These are phyloP conservation scores for Scaptomyza graminum DNA, from an alignment of 1,140 invertebrate species.

Conservation along the genomic window DNA sequence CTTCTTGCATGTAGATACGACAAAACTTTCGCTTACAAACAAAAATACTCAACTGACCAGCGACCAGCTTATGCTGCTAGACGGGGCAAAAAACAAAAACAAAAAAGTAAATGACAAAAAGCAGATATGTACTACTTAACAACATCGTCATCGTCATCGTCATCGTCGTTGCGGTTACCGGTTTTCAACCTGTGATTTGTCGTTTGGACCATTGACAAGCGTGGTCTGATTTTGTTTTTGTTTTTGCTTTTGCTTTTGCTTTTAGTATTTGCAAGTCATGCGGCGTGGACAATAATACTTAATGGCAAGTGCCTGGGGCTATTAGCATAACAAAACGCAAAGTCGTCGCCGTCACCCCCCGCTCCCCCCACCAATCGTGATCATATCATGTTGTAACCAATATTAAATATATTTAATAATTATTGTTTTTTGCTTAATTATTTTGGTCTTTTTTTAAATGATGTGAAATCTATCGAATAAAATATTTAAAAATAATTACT, in stretches of 20 bases:
- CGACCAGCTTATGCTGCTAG: not conserved
- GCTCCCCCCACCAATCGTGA: too few relatives aligned
- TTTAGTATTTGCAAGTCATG: conserved; percentile 67
- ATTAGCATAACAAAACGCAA: conserved; percentile 34
- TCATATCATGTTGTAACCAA: too few relatives aligned
- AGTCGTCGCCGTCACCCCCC: too few relatives aligned
- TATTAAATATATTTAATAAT: too few relatives aligned
- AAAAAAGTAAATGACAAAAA: not conserved
- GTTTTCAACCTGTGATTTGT: conserved; percentile 44
- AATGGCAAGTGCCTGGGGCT: conserved; percentile 9
- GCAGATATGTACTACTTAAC: not conserved
- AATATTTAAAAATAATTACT: too few relatives aligned
- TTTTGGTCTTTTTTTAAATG: too few relatives aligned
- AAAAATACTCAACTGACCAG: conserved; percentile 1
- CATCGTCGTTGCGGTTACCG: conserved; percentile 25
- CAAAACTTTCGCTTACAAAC: conserved; percentile 46
- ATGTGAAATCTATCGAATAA: too few relatives aligned
- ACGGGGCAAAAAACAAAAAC: not conserved
- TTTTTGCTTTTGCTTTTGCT: not conserved
- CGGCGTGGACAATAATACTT: conserved; percentile 50
- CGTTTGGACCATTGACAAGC: conserved; percentile 21
- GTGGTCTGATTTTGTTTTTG: not conserved
- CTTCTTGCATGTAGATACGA: not conserved
- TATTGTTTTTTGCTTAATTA: too few relatives aligned
- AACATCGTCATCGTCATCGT: conserved; percentile 5